Evolutionary conservation across 2,888 invertebrate genomes (phyloP).

Genomic region (Drosophila seclusa): DNA sequence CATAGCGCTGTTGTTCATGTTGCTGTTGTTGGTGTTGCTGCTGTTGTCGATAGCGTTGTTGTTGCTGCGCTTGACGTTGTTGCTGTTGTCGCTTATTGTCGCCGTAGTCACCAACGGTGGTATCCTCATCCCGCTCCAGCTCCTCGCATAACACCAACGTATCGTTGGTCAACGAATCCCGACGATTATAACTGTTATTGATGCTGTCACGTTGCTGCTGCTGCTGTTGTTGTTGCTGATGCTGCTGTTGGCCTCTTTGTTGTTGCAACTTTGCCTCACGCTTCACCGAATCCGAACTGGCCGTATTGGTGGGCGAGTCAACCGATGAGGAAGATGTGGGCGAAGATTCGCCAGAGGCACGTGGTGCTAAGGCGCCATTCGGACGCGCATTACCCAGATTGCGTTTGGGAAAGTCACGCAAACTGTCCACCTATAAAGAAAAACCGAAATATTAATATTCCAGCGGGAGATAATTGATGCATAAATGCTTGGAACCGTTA

Average conservation of each 20-base stretch:
- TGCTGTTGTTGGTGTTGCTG: conserved; percentile 63
- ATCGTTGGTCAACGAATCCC: conserved; percentile 83
- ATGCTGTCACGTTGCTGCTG: conserved; percentile 82
- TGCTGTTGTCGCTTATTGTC: conserved; percentile 65
- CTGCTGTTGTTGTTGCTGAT: conserved; percentile 56
- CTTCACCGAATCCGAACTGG: conserved; percentile 82
- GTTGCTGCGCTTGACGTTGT: conserved; percentile 63
- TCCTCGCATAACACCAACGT: conserved; percentile 83
- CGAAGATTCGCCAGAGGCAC: conserved; percentile 85
- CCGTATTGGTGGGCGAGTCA: conserved; percentile 83
- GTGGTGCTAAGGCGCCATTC: conserved; percentile 84
- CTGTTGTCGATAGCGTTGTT: conserved; percentile 47
- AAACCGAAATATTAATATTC: not conserved
- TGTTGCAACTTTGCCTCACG: conserved; percentile 66
- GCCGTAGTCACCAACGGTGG: conserved; percentile 63
- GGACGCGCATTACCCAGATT: conserved; percentile 70
- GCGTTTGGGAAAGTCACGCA: conserved; percentile 84
- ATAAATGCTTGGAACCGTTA: not conserved
- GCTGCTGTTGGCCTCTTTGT: conserved; percentile 55
- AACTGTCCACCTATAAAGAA: conserved; percentile 82
- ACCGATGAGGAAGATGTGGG: conserved; percentile 85
- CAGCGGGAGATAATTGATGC: not conserved
- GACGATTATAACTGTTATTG: conserved; percentile 83
- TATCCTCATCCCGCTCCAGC: conserved; percentile 81
- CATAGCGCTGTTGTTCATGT: conserved; percentile 74